Evolutionary conservation across 2,113 vertebrate genomes (phyloP).

Genomic region (Microcebus murinus): DNA sequence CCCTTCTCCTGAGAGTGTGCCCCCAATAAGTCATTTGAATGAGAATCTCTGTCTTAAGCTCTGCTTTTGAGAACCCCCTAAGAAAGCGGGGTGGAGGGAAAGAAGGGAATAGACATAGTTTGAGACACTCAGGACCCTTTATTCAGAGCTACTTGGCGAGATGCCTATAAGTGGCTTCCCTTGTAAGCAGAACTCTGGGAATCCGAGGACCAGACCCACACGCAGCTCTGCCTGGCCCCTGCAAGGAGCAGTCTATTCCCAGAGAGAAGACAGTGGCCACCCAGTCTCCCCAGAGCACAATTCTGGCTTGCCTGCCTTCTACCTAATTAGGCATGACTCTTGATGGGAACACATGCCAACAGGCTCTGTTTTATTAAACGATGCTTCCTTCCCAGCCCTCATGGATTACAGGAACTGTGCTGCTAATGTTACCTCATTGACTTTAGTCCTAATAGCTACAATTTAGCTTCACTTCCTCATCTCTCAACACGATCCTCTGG

Average conservation of each 20-base stretch:
- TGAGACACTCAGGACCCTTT: not conserved
- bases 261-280: not conserved
- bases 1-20: not conserved
- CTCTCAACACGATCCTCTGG: not conserved
- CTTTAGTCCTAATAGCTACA: not conserved
- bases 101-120: not conserved
- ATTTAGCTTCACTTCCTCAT: not conserved
- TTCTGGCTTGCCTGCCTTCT: not conserved
- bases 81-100: not conserved
- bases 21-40: not conserved
- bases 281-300: not conserved
- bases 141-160: not conserved
- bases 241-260: not conserved
- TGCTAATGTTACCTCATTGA: not conserved
- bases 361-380: not conserved
- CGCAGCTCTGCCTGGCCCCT: not conserved
- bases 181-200: not conserved
- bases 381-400: not conserved
- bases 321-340: not conserved
- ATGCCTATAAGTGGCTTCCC: not conserved
- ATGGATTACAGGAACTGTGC: not conserved
- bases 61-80: not conserved
- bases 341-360: not conserved
- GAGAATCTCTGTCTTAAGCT: not conserved
- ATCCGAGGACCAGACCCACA: not conserved